Conservation (phyloP, 2,113 vertebrate genomes). For the Elephantulus edwardii region DNA sequence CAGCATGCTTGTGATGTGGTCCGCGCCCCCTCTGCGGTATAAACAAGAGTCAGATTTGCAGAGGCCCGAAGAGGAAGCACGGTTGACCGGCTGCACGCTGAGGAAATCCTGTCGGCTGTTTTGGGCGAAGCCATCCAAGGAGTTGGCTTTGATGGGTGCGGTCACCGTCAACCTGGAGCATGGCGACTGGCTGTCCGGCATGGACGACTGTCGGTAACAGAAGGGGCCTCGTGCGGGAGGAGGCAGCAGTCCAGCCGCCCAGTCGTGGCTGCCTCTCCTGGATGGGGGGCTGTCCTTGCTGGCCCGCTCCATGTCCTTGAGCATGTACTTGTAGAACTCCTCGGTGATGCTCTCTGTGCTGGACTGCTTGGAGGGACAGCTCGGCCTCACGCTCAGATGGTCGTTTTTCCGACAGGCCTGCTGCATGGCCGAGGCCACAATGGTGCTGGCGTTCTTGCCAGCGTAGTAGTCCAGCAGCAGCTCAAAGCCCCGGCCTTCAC, state of each 20-base stretch:
- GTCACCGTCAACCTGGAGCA: conserved; percentile 91
- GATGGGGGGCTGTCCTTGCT: conserved; percentile 84
- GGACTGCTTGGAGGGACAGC: conserved; percentile 96
- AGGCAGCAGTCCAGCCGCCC: conserved; percentile 88
- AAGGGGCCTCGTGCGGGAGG: conserved; percentile 88
- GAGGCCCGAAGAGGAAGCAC: conserved; percentile 87
- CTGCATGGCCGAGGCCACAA: conserved; percentile 92
- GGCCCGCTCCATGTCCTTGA: conserved; percentile 93
- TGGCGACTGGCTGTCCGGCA: conserved; percentile 91
- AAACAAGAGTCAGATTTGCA: conserved; percentile 98
- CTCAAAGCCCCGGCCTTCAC: conserved; percentile 95
- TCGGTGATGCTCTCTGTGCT: conserved; percentile 99
- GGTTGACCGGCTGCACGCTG: conserved; percentile 85
- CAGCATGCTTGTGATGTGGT: conserved; percentile 95
- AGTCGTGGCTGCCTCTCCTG: conserved; percentile 89
- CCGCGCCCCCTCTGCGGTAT: conserved; percentile 90
- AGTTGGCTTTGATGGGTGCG: conserved; percentile 94
- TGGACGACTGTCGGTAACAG: conserved; percentile 93
- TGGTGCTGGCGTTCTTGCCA: conserved; percentile 95
- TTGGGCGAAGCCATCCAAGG: conserved; percentile 93
- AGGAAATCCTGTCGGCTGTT: conserved; percentile 88
- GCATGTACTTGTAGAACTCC: conserved; percentile 97
- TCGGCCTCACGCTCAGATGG: conserved; percentile 90
- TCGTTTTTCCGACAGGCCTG: conserved; percentile 91
- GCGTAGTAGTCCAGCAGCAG: conserved; percentile 97